Evolutionary conservation across 2,113 vertebrate genomes (phyloP).

Genomic region (Odocoileus hemionus): DNA sequence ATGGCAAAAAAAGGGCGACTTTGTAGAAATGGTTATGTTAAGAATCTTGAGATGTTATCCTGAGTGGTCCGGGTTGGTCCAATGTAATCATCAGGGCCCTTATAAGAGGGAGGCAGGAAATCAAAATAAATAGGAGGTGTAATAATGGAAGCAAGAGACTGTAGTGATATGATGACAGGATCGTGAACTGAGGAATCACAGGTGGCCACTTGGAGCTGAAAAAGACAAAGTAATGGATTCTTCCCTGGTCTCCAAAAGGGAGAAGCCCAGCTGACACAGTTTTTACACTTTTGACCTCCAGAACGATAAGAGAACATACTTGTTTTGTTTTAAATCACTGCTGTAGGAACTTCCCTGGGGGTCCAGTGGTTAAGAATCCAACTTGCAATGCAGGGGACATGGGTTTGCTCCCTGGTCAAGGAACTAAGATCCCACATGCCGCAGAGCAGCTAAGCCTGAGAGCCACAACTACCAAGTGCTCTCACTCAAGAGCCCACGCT

Average conservation of each 20-base stretch:
- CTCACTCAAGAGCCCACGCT: accelerated
- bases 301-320: neutral
- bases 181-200: neutral
- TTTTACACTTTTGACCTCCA: neutral
- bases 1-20: neutral
- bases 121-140: neutral
- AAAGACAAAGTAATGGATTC: neutral
- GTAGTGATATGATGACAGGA: neutral
- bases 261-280: neutral
- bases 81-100: neutral
- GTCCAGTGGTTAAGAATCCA: neutral
- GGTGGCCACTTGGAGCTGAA: neutral
- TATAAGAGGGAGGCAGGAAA: neutral
- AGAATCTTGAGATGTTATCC: neutral
- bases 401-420: neutral
- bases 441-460: neutral
- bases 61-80: neutral
- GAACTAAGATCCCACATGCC: neutral
- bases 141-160: neutral
- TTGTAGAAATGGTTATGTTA: neutral
- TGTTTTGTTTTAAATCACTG: neutral
- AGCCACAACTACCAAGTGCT: neutral
- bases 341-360: neutral
- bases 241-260: neutral
- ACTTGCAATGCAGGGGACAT: neutral